A percentile compares a stretch with the other conserved stretches of the same genome.
Conservation (phyloP, 2,113 vertebrate genomes). For the Ophthalmolycus amberensis region DNA sequence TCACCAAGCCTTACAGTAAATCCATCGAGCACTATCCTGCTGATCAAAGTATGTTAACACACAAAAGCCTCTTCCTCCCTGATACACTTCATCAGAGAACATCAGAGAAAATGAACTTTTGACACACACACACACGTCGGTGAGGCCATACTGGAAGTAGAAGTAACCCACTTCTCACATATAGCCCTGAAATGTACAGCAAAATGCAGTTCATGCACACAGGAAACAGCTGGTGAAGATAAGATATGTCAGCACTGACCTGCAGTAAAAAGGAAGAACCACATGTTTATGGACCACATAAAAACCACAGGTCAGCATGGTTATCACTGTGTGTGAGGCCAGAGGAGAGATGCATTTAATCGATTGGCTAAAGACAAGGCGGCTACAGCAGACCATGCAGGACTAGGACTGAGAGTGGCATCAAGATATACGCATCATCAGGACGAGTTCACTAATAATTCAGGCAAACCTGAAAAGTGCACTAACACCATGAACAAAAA, state of each 20-base stretch:
- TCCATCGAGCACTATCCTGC: not conserved
- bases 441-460: not conserved
- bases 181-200: not conserved
- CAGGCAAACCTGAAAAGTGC: not conserved
- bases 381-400: too few relatives aligned
- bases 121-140: not conserved
- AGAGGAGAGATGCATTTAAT: too few relatives aligned
- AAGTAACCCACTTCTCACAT: not conserved
- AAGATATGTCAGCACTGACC: conserved; percentile 17
- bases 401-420: too few relatives aligned
- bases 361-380: too few relatives aligned
- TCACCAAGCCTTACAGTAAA: conserved; percentile 43
- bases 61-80: conserved; percentile 50
- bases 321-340: not conserved
- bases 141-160: not conserved
- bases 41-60: conserved; percentile 4
- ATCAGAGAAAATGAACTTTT: conserved; percentile 13
- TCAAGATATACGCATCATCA: not conserved
- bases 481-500: not conserved
- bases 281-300: not conserved
- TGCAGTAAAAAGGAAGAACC: conserved; percentile 37
- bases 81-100: not conserved
- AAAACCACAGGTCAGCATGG: not conserved
- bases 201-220: not conserved
- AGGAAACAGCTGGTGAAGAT: conserved; percentile 65